phyloP scores from a whole-genome alignment of 2,113 vertebrate species.

The Microcebus murinus region DNA sequence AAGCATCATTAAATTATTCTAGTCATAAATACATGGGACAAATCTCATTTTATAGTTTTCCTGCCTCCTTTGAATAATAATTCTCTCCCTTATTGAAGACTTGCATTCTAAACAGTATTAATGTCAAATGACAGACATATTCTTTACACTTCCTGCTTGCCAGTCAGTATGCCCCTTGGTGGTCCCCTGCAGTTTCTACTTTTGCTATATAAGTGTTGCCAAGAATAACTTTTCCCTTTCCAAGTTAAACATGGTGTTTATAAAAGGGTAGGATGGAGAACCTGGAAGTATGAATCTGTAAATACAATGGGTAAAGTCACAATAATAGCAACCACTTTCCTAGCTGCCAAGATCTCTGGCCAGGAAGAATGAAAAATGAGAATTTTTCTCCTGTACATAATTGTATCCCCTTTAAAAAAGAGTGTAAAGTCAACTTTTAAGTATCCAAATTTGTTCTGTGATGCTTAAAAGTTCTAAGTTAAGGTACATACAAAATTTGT shows the following conservation, averaged over 20 bases:
- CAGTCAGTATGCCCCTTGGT: neutral
- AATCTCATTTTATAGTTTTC: neutral
- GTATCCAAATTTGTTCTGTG: neutral
- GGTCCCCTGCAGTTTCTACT: neutral
- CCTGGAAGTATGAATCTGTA: neutral
- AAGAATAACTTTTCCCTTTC: slow-evolving; percentile 24
- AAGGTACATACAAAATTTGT: neutral
- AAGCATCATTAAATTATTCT: neutral
- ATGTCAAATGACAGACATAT: neutral
- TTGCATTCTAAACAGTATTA: neutral
- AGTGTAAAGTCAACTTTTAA: slow-evolving; percentile 11
- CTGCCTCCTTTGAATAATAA: neutral
- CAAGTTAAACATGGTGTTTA: slow-evolving; percentile 53
- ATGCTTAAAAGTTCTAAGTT: neutral
- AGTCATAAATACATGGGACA: neutral
- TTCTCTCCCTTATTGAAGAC: neutral
- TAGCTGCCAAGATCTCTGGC: neutral
- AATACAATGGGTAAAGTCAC: slow-evolving; percentile 21
- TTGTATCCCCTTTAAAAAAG: neutral
- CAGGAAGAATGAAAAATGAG: neutral
- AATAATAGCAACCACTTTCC: neutral
- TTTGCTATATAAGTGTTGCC: slow-evolving; percentile 26
- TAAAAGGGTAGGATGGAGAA: slow-evolving; percentile 22
- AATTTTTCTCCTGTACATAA: neutral
- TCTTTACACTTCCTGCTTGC: neutral